phyloP scores from a whole-genome alignment of 2,113 vertebrate genomes.

The Phyllostomus hastatus region DNA sequence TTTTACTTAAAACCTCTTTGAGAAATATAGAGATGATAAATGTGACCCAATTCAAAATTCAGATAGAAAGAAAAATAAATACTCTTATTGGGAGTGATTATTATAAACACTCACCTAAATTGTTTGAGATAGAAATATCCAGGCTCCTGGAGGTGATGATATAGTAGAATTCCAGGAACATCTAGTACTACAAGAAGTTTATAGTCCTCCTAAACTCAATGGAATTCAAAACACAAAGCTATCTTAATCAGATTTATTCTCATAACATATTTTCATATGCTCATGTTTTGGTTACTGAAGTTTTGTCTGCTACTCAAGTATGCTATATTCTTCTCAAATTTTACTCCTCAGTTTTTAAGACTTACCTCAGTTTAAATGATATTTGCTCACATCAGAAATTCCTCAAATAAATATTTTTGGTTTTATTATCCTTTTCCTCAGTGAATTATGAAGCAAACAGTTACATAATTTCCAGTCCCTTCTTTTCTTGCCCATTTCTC shows the following conservation, averaged over 20 bases:
- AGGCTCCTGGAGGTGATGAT: background rate
- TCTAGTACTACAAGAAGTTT: background rate
- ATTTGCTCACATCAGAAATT: background rate
- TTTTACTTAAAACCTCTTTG: conserved; percentile 1
- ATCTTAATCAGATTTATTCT: conserved; percentile 9
- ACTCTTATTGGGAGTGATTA: background rate
- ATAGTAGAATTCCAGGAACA: background rate
- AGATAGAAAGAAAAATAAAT: background rate
- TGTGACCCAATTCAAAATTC: background rate
- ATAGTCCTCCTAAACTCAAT: background rate
- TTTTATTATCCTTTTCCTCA: background rate
- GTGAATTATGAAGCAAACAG: background rate
- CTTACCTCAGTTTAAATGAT: background rate
- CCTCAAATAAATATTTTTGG: background rate
- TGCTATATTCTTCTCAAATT: background rate
- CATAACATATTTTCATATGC: background rate
- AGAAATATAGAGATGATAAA: background rate
- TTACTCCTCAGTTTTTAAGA: background rate
- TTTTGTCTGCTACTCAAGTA: background rate
- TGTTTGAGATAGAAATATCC: background rate
- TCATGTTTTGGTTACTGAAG: conserved; percentile 29
- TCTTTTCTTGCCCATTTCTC: background rate
- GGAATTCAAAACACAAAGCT: background rate
- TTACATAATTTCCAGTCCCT: background rate
- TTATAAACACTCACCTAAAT: background rate